Percentiles rank a stretch among this genome's conserved stretches.
Evolutionary conservation across 2,113 vertebrate species (phyloP).

Genomic region (Odontesthes bonariensis): DNA sequence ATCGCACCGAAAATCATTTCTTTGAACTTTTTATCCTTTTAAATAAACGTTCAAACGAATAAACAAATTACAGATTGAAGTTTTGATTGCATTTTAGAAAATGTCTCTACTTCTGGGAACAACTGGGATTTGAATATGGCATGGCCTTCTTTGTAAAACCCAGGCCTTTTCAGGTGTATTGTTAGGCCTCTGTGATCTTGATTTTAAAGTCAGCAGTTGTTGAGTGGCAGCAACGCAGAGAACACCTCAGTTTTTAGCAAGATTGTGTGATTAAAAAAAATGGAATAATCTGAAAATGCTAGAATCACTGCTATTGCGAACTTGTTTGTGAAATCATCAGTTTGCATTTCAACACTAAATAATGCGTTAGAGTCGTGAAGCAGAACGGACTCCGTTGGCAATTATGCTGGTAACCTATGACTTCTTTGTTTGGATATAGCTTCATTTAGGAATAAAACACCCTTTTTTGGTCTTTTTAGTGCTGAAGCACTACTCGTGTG

Average conservation of each 20-base stretch:
- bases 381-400: conserved; percentile 12
- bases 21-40: neutral
- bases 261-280: conserved; percentile 1
- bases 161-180: neutral
- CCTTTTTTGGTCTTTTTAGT: conserved; percentile 21
- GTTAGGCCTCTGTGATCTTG: neutral
- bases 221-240: neutral
- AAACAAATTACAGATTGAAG: neutral
- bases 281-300: neutral
- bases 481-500: conserved; percentile 6
- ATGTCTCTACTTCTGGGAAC: no score
- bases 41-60: neutral
- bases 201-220: neutral
- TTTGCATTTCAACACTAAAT: conserved; percentile 8
- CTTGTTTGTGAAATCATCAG: conserved; percentile 9
- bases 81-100: neutral
- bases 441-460: conserved; percentile 44
- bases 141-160: neutral
- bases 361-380: conserved; percentile 12
- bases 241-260: conserved; percentile 12
- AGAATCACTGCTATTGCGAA: neutral
- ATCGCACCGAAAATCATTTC: neutral
- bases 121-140: neutral
- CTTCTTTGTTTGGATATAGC: conserved; percentile 37
- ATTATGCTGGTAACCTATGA: conserved; percentile 53